Evolutionary conservation across 1,140 invertebrate genomes (phyloP), one percentile per base, ranked within the genome.

Genomic region (Meloidogyne chitwoodi): DNA sequence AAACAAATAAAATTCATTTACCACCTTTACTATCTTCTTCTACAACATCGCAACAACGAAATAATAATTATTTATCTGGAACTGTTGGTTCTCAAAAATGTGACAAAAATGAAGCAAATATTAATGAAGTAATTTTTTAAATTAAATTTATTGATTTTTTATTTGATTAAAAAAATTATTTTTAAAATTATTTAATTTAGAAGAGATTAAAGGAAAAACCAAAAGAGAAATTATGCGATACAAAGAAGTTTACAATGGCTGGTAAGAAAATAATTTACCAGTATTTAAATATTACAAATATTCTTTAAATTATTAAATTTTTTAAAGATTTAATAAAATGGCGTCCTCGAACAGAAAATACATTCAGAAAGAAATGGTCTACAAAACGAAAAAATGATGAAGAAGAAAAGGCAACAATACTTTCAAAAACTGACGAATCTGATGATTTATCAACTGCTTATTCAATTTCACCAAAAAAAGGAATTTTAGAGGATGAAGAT

Each of bases 241-340:
- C 74, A 6, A 83, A 79, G 56, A 80, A 26, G 19, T 81, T 81
- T 66, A 81, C 69, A 26, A 83, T 81, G 80, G 64, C 81, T n/a
- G 48, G 48, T 56, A 56, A n/a, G 0, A 0, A 41, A 41, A 12
- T 41, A 11, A 41, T 41, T n/a, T n/a, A n/a, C n/a, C n/a, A n/a
- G n/a, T n/a, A n/a, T n/a, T n/a, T n/a, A n/a, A n/a, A n/a, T n/a
- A n/a, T n/a, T n/a, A n/a, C n/a, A n/a, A n/a, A n/a, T n/a, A n/a
- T n/a, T 38, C 34, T 38, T 11, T 38, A 38, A 38, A 38, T n/a
- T n/a, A n/a, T n/a, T n/a, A n/a, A n/a, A n/a, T 19, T 48, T 48
- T 12, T 19, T 19, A 56, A 56, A 56, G 80, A 81, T 74, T 48
- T 81, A 19, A 74, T 78, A 41, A 62, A 65, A n/a, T 81, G 80